Percentiles rank a stretch among this genome's conserved stretches.
phyloP scores from a whole-genome alignment of 2,113 vertebrate genomes.

The Noturus placidus region DNA sequence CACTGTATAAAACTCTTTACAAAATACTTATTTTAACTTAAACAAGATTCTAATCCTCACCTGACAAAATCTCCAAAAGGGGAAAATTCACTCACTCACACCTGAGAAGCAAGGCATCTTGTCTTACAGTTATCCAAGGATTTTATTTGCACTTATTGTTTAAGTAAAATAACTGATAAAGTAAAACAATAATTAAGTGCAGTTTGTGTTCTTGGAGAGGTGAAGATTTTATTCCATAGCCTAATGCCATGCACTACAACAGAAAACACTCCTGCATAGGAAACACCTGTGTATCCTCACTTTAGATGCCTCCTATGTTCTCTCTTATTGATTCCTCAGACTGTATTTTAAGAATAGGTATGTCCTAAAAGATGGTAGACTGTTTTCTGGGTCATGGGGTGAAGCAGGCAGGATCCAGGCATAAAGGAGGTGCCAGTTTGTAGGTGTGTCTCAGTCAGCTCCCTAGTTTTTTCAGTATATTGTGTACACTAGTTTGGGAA shows the following conservation, averaged over 20 bases:
- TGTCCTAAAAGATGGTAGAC: background rate
- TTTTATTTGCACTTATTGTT: background rate
- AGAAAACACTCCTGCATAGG: background rate
- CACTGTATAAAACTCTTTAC: background rate
- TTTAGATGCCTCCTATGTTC: background rate
- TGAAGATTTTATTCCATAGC: background rate
- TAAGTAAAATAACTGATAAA: background rate
- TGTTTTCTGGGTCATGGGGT: background rate
- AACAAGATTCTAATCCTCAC: background rate
- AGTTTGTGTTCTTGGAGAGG: background rate
- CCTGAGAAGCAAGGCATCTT: no score
- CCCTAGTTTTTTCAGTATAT: no score
- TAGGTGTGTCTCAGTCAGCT: no score
- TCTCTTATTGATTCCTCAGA: background rate
- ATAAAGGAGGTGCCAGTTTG: background rate
- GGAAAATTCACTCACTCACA: no score
- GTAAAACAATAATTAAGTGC: background rate
- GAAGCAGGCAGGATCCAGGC: background rate
- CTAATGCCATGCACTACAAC: background rate
- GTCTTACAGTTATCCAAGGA: background rate
- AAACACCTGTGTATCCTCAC: background rate
- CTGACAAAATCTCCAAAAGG: no score
- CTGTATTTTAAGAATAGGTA: background rate
- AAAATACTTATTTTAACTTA: background rate
- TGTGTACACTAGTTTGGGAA: no score